Evolutionary conservation across 2,797 vertebrate genomes (phyloP), one percentile per base, ranked within the genome.

Genomic region (Artibeus lituratus): DNA sequence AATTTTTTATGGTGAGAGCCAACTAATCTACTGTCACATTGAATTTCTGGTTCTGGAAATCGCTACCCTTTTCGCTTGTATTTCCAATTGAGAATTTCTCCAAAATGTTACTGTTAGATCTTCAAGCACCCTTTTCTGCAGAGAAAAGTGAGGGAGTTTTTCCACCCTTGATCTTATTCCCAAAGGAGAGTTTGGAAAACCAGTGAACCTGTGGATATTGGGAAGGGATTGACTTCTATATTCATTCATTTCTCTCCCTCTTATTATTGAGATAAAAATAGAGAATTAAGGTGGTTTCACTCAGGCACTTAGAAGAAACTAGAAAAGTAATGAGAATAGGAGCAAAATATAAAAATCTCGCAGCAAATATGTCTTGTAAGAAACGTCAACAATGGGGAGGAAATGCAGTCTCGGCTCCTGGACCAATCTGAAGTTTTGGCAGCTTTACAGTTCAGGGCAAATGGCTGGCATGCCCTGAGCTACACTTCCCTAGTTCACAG

Each of bases 391-490:
- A 87, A 10, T 9, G 22, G 26, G 37, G 62, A 78, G 91, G 32
- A 94, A 91, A 94, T 69, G 76, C 74, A 87, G 10, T 83, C 78
- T 84, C 84, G 74, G 85, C 86, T 83, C 47, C 35, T 83, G 65
- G 21, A 72, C 24, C 86, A 89, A 18, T 90, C 86, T 94, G 47
- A 53, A 80, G 86, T 73, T 90, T 95, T 97, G 96, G 97, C 94
- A 95, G 96, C 91, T 97, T 96, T 97, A 96, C 86, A 97, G 29
- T 94, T 86, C 80, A 84, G 65, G 82, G 88, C 91, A 91, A 93
- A 90, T 81, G 97, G 95, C 86, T 57, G 29, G 72, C 91, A 55
- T 78, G 49, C 84, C 32, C 86, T 24, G 55, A 94, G 86, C 73
- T 87, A 37, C 77, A 4, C 82, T 81, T 95, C 42, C 57, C 42